Evolutionary conservation across 2,113 vertebrate species (phyloP).

Genomic region (Reinhardtius hippoglossoides): DNA sequence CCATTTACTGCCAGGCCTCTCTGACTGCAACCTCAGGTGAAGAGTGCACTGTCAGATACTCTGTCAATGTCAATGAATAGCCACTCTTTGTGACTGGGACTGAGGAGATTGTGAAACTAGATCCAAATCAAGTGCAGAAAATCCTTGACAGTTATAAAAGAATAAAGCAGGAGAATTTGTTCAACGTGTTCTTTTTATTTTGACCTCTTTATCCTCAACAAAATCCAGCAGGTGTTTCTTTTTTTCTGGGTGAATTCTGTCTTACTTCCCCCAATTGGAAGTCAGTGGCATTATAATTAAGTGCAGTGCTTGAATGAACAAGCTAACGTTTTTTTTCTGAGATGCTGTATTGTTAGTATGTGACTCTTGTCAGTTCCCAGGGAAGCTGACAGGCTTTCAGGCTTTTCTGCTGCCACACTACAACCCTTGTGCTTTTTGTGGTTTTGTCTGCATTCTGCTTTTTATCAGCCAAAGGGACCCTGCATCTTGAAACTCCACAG

Average conservation of each 20-base stretch:
- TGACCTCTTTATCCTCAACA: constrained; percentile 50
- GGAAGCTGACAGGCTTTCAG: constrained; percentile 44
- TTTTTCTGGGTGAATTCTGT: constrained; percentile 50
- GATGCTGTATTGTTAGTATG: constrained; percentile 65
- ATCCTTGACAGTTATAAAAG: constrained; percentile 53
- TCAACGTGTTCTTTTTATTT: constrained; percentile 38
- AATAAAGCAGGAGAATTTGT: constrained; percentile 50
- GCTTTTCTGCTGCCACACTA: constrained; percentile 14
- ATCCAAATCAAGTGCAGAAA: constrained; percentile 64
- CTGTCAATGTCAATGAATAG: constrained; percentile 60
- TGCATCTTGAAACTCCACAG: constrained; percentile 43
- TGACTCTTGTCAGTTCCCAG: constrained; percentile 76
- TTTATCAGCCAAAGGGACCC: constrained; percentile 33
- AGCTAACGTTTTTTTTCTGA: constrained; percentile 38
- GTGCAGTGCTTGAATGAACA: constrained; percentile 63
- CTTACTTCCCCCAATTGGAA: constrained; percentile 40
- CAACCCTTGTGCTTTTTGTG: constrained; percentile 57
- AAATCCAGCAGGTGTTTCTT: constrained; percentile 80
- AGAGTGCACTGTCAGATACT: constrained; percentile 46
- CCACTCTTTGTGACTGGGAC: constrained; percentile 45
- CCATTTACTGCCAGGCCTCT: constrained; percentile 57
- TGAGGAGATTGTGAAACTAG: constrained; percentile 49
- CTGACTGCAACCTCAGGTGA: constrained; percentile 62
- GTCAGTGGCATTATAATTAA: constrained; percentile 65
- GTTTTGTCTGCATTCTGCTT: constrained; percentile 38